Percentiles rank a stretch among this genome's conserved stretches.
These are phyloP conservation scores for Drosophila putrida DNA, from an alignment of 2,888 invertebrate species.

Conservation along the genomic window DNA sequence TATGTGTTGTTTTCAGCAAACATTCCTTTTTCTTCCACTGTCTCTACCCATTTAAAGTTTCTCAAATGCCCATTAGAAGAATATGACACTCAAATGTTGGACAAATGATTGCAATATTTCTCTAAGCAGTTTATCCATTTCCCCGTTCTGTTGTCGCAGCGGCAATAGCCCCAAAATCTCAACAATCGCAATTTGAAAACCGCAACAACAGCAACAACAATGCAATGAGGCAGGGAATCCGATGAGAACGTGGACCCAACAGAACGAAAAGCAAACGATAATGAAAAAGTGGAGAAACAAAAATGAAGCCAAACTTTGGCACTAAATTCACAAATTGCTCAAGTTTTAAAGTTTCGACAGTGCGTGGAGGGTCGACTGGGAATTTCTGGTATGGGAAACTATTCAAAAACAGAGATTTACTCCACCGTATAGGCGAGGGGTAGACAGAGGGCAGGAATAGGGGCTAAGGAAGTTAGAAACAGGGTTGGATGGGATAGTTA, in stretches of 20 bases:
- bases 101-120: conserved; percentile 58
- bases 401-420: conserved; percentile 77
- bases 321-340: conserved; percentile 80
- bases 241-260: conserved; percentile 18
- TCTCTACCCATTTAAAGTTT: conserved; percentile 8
- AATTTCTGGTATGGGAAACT: conserved; percentile 55
- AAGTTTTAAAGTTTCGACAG: conserved; percentile 78
- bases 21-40: not conserved
- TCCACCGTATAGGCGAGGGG: conserved; percentile 14
- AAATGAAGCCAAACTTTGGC: conserved; percentile 72
- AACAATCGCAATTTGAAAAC: conserved; percentile 54
- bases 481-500: conserved; percentile 50
- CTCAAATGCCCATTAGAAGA: conserved; percentile 12
- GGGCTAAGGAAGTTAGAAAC: conserved; percentile 31
- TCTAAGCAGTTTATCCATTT: conserved; percentile 64
- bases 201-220: conserved; percentile 31
- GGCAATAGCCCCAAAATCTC: conserved; percentile 36
- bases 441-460: conserved; percentile 1
- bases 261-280: conserved; percentile 54
- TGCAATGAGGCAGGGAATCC: conserved; percentile 9
- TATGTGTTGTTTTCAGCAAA: not conserved
- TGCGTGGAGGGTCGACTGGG: conserved; percentile 30
- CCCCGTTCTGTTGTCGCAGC: conserved; percentile 29
- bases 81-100: conserved; percentile 22
- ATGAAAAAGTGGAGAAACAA: conserved; percentile 70